Base-by-base conservation (phyloP, 92 coral and sea anemone genomes). In the Metridium senile region DNA sequence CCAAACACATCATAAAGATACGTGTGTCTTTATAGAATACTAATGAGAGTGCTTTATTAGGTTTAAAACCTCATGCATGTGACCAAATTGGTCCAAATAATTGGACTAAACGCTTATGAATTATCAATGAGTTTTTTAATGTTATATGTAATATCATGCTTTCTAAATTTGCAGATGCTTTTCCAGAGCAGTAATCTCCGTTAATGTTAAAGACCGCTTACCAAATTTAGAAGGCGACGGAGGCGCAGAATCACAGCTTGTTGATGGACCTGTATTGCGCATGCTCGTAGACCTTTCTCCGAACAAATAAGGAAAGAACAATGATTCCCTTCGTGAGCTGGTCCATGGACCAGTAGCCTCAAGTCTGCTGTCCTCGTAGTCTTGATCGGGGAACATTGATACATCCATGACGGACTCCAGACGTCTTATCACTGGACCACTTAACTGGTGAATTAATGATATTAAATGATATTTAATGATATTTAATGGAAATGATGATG, bases 361-460 rank as follows among this genome's bases (percentile, higher is more conserved):
- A 29, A 27, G 32, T 16, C 62, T 35, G 46, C 34, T 22, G 18
- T 79, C 84, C 1, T 53, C 58, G 22, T 31, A 32, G 27, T 71
- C 32, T 39, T 70, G 76, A 26, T 58, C 84, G 21, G 76, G 84
- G 46, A 79, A 79, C 68, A 79, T 79, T 28, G 84, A 79, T 1
- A 79, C 76, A 61, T 79, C 84, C 68, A 71, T 58, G 47, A 79
- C 66, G 8, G 84, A 79, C 84, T 70, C 76, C 0, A 79, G 61
- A 0, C 84, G 68, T 45, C 84, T 68, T 33, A 79, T 70, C 17
- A 79, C 69, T 26, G 84, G 84, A 27, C 82, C 82, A 68, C 65
- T 58, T 23, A 4, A 6, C 70, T 25, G 28, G 32, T 1, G 27
- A 19, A 59, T 22, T 59, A 25, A 26, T 13, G 49, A 39, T 6